Evolutionary conservation across 1,140 invertebrate genomes (phyloP).

Genomic region (Leptestheria dahalacensis): DNA sequence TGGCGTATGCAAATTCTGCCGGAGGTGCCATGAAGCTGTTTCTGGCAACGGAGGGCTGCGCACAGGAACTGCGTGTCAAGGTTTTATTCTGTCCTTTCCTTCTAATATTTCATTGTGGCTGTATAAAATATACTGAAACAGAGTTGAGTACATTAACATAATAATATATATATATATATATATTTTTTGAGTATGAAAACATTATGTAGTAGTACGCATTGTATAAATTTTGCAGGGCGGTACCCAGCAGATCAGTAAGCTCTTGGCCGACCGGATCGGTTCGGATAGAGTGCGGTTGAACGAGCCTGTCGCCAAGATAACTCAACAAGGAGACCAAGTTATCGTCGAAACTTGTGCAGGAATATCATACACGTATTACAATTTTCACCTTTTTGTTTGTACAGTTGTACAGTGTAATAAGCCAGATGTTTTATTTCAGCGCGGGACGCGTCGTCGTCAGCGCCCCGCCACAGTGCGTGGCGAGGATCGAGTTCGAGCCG

Average conservation of each 20-base stretch:
- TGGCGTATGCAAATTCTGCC: constrained; percentile 28
- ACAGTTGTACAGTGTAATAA: neutral
- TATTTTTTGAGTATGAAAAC: neutral
- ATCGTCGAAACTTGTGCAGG: constrained; percentile 22
- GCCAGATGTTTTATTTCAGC: too few species aligned
- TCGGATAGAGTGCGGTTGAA: constrained; percentile 23
- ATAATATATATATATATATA: neutral
- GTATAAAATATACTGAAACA: too few species aligned
- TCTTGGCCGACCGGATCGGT: constrained; percentile 24
- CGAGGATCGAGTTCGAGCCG: constrained; percentile 26
- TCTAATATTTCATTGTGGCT: too few species aligned
- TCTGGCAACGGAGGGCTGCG: constrained; percentile 27
- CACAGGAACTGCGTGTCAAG: constrained; percentile 30
- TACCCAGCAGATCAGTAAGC: constrained; percentile 28
- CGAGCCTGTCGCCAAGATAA: constrained; percentile 26
- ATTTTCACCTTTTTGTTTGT: too few species aligned
- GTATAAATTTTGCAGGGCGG: constrained; percentile 26
- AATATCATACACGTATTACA: constrained; percentile 17
- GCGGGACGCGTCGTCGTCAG: constrained; percentile 18
- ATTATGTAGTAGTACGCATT: neutral
- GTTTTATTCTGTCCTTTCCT: too few species aligned
- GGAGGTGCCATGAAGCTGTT: constrained; percentile 27
- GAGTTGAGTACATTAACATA: too few species aligned
- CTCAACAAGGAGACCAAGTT: constrained; percentile 24
- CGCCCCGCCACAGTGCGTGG: constrained; percentile 18